These are phyloP conservation scores for Hydrotaea diabolus DNA, from an alignment of 2,888 invertebrate genomes.

Conservation along the genomic window DNA sequence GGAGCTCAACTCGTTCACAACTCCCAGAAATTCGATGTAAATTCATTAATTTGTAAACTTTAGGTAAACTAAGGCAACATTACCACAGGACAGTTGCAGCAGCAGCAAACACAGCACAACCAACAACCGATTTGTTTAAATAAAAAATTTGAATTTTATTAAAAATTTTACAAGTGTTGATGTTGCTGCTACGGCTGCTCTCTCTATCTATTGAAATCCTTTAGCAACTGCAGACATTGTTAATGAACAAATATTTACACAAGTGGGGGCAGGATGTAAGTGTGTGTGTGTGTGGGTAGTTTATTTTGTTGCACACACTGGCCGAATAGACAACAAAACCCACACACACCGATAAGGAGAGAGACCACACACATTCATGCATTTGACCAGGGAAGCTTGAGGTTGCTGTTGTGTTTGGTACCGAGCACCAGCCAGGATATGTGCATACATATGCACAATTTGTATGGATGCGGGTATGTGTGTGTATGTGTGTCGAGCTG, in stretches of 20 bases:
- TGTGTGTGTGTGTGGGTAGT: background rate
- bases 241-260: constrained; percentile 66
- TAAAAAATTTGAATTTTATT: constrained; percentile 54
- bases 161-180: constrained; percentile 26
- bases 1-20: background rate
- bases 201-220: background rate
- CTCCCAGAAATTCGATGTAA: constrained; percentile 21
- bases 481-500: constrained; percentile 42
- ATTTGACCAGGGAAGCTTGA: background rate
- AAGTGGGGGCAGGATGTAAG: no score
- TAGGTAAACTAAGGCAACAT: constrained; percentile 40
- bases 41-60: constrained; percentile 61
- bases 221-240: constrained; percentile 52
- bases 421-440: no score
- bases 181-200: background rate
- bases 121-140: constrained; percentile 48
- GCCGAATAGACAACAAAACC: background rate
- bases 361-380: no score
- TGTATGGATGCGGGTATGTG: background rate
- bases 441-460: no score
- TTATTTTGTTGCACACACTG: background rate
- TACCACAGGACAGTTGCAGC: background rate
- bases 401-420: constrained; percentile 25
- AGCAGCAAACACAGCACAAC: background rate
- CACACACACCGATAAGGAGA: background rate